Evolutionary conservation across 2,888 invertebrate species (phyloP), one percentile per base, ranked within the genome.

Genomic region (Idaea aversata): DNA sequence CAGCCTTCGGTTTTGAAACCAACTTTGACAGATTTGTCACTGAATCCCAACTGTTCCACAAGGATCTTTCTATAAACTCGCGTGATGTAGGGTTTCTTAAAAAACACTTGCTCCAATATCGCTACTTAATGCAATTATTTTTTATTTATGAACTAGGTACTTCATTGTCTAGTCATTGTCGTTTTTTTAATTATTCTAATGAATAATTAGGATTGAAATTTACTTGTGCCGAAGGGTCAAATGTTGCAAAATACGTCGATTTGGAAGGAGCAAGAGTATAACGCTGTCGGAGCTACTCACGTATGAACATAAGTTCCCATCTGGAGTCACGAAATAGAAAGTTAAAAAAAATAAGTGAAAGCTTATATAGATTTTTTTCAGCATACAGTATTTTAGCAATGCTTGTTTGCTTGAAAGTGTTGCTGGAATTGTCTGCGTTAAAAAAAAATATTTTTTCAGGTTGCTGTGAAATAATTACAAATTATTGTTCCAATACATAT

Each of bases 1-100:
- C 94, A 96, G 95, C 0, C 96, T 86, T 0, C 96, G 91, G 79
- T 96, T 96, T 79, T 97, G 96, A 79, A 97, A 97, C 96, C 96
- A 96, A 96, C 95, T 84, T 96, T 96, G 59, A 97, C 95, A 75
- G 96, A 95, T 63, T 95, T 89, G 76, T 97, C 96, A 6, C 94
- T 93, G 0, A 97, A 87, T 65, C 91, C 89, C 0, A 96, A 87
- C 5, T 87, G 79, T 0, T 94, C 83, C 0, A 95, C 95, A 81
- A 97, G 89, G 67, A 94, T 93, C 66, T 95, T 94, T 63, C 97
- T 88, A 34, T 95, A 92, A 0, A 95, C 95, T n/a, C 96, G 93
- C 74, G 94, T 95, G 3, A 97, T 85, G 80, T 97, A 97, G 13
- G 94, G 94, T 72, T 94, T 95, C 65, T 84, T 92, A 62, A 93